phyloP scores from a whole-genome alignment of 2,888 invertebrate species.

The Aporophyla lueneburgensis region DNA sequence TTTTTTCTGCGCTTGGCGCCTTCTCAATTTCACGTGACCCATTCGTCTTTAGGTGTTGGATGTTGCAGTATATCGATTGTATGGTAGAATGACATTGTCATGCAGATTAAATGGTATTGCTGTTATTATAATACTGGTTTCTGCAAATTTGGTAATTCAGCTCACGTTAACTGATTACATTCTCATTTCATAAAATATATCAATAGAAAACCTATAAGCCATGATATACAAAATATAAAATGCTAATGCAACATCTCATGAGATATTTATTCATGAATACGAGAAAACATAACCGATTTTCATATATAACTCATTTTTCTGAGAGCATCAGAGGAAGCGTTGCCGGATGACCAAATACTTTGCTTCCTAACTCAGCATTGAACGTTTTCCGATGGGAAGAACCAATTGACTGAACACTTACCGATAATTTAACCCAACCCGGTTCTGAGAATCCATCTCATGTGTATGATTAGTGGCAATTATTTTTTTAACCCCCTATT shows the following conservation, averaged over 20 bases:
- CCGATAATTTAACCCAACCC: conserved; percentile 48
- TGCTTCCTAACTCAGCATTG: conserved; percentile 36
- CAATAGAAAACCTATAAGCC: not conserved
- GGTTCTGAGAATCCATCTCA: conserved; percentile 49
- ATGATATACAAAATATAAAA: not conserved
- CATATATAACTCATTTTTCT: conserved; percentile 11
- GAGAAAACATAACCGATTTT: not conserved
- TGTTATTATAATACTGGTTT: not conserved
- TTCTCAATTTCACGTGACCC: conserved; percentile 52
- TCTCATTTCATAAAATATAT: not conserved
- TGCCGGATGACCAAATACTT: conserved; percentile 45
- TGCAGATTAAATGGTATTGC: not conserved
- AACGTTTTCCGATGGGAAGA: conserved; percentile 48
- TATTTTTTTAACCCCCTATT: conserved; percentile 33
- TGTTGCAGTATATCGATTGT: conserved; percentile 34
- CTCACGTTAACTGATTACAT: not conserved
- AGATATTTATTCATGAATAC: not conserved
- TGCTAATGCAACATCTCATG: not conserved
- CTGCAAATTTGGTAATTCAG: not conserved
- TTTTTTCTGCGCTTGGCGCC: conserved; percentile 54
- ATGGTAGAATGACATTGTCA: not conserved
- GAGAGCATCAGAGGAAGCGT: conserved; percentile 22
- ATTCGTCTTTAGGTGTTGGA: conserved; percentile 39
- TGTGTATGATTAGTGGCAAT: conserved; percentile 24
- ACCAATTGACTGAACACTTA: conserved; percentile 57